phyloP scores from a whole-genome alignment of 2,113 vertebrate species.

The Cryptomyrus ogoouensis region DNA sequence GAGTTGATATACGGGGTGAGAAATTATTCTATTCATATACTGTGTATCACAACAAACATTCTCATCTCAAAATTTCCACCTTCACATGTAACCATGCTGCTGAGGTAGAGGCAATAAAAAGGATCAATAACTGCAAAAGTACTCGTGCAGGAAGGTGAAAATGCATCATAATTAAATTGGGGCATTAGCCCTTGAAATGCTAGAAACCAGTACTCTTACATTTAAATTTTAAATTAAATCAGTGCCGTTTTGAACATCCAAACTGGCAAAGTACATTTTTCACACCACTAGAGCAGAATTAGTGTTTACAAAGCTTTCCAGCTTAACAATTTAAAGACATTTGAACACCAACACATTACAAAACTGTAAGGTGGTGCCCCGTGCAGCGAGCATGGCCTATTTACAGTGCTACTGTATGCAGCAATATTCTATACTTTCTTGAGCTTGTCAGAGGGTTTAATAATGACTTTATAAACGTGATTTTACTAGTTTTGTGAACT shows the following conservation, averaged over 20 bases:
- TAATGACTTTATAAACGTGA: background rate
- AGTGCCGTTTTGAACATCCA: background rate
- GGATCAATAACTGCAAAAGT: background rate
- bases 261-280: background rate
- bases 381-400: background rate
- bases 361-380: background rate
- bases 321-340: background rate
- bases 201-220: background rate
- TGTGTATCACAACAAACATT: background rate
- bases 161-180: background rate
- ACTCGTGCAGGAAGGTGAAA: background rate
- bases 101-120: background rate
- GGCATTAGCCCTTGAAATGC: slow-evolving; percentile 5
- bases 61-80: background rate
- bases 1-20: background rate
- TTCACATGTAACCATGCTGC: background rate
- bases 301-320: background rate
- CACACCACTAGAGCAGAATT: background rate
- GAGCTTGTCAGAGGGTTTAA: background rate
- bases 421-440: background rate
- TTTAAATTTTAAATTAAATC: background rate
- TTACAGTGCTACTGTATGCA: background rate
- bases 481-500: background rate
- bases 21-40: background rate
- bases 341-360: background rate